Base-by-base conservation (phyloP, 2,797 vertebrate species). In the Gastrophryne carolinensis region DNA sequence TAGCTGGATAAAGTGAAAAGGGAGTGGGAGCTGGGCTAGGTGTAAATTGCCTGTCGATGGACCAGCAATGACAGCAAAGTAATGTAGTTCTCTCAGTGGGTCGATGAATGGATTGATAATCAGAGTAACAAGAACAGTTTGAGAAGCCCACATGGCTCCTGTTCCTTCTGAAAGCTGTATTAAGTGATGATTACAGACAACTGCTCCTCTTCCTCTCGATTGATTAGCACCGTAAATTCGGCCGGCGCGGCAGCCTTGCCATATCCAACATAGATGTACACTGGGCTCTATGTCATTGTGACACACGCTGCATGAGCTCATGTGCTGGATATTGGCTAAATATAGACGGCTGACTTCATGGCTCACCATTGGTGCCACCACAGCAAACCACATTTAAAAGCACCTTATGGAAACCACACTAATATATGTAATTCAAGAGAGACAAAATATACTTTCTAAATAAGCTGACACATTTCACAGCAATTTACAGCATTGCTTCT, bases 71-170 rank as follows among this genome's bases (percentile, higher is more conserved):
- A 52, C 57, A 72, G 37, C 34, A 64, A 58, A 70, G 47, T 35
- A 54, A 54, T 77, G 50, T 49, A 39, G 29, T 57, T 35, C 52
- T 49, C 32, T 58, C 13, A 7, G 49, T 54, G 23, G 34, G 75
- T 72, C 53, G 61, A 78, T 72, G 68, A 60, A 53, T 53, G 39
- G 61, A 78, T 66, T 78, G 68, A 78, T 66, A 78, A 78, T 72
- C 61, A 58, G 52, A 26, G 75, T 72, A 78, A 78, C 68, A 66
- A 72, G 75, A 78, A 66, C 21, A 66, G 75, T 72, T 78, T 13
- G 23, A n/a, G 68, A 61, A 49, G 58, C 17, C 41, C 17, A 61
- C n/a, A 65, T 41, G 6, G 39, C 61, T 66, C 58, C 61, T 41
- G 60, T 39, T 58, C 61, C 64, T 73, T 35, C 67, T 66, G 50